Evolutionary conservation across 1,140 invertebrate species (phyloP), one percentile per base, ranked within the genome.

Genomic region (Tetramorium alpestre): DNA sequence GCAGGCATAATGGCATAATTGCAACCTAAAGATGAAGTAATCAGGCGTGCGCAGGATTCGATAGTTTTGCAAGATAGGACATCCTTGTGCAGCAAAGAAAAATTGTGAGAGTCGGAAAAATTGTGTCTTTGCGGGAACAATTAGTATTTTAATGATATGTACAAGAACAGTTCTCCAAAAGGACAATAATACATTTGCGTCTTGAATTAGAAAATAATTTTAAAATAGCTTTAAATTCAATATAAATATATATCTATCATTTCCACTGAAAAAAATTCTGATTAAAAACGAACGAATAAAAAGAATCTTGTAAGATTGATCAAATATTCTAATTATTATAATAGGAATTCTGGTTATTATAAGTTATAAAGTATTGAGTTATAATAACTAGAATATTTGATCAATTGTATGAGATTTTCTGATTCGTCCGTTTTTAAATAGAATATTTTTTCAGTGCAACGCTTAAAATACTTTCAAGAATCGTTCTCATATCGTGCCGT

Each of bases 1-100:
- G 64, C 49, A 18, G 13, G 5, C n/a, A 69, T 80, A 80, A 80
- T 67, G 60, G 44, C 60, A 67, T 80, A 69, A 80, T 69, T 80
- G 28, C 64, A 69, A 54, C 7, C n/a, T 54, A 22, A 69, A 38
- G 77, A 69, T 69, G 77, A 67, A 51, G 47, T 80, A 69, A 70
- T 70, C 62, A 51, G n/a, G n/a, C 33, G 47, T 70, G 33, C 33
- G 77, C 62, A 33, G n/a, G 41, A 69, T 65, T 78, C 58, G 60
- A 78, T 54, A 54, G 44, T 65, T 33, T 65, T 64, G 76, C 62
- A 78, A 78, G 62, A 44, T 64, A 41, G 49, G 33, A 41, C 33
- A n/a, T 76, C 38, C 54, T 76, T 10, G 11, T 11, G 25, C 22
- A 4, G 7, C 22, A 16, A 65, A 13, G 60, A 65, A 33, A 78